A percentile compares a stretch with the other conserved stretches of the same genome.
These are phyloP conservation scores for Maniola hyperantus DNA, from an alignment of 2,888 invertebrate genomes.

Conservation along the genomic window DNA sequence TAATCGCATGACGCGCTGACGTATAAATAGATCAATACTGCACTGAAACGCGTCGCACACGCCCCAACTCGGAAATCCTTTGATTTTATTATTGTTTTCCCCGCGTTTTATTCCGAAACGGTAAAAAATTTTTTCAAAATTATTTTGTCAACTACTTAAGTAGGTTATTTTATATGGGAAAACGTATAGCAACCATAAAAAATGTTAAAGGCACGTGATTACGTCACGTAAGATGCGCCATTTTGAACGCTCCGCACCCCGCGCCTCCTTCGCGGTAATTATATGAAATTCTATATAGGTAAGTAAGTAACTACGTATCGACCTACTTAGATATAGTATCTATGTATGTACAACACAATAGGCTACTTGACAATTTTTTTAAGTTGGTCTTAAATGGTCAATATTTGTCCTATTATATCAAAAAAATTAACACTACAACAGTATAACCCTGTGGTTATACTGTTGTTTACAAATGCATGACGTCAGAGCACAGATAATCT, in stretches of 20 bases:
- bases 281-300: too few species aligned
- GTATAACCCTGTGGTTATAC: too few species aligned
- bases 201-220: not conserved
- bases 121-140: not conserved
- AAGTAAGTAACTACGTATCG: not conserved
- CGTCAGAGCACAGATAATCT: too few species aligned
- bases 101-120: not conserved
- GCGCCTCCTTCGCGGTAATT: not conserved
- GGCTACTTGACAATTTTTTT: too few species aligned
- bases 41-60: not conserved
- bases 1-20: slow-evolving; percentile 33
- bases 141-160: not conserved
- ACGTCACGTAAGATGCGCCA: slow-evolving; percentile 18
- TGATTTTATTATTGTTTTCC: not conserved
- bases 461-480: too few species aligned
- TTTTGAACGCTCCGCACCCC: slow-evolving; percentile 10
- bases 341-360: too few species aligned
- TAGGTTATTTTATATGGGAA: not conserved
- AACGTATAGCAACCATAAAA: not conserved
- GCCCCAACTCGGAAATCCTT: not conserved
- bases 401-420: too few species aligned
- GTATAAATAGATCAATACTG: slow-evolving; percentile 3
- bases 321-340: not conserved
- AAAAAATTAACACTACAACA: too few species aligned
- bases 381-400: too few species aligned